Evolutionary conservation across 2,888 invertebrate species (phyloP).

Genomic region (Bombylius discolor): DNA sequence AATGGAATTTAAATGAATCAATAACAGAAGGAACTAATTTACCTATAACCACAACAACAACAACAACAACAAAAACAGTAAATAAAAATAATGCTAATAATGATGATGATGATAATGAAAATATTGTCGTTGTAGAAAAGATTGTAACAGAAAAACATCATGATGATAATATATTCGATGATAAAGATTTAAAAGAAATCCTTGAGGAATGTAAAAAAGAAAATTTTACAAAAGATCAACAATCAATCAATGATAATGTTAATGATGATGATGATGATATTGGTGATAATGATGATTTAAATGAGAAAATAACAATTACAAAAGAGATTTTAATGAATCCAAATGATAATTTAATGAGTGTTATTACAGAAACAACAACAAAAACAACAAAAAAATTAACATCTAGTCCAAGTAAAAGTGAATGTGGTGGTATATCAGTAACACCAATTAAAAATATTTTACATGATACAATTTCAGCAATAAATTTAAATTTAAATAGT

Average conservation of each 20-base stretch:
- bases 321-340: conserved; percentile 4
- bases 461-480: neutral
- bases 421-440: no score
- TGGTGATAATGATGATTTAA: no score
- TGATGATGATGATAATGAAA: no score
- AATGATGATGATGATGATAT: conserved; percentile 1
- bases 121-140: no score
- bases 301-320: conserved; percentile 1
- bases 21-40: neutral
- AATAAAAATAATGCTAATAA: no score
- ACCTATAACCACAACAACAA: conserved; percentile 1
- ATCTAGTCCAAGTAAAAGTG: neutral
- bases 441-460: no score
- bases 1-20: conserved; percentile 25
- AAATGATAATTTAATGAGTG: neutral
- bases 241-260: neutral
- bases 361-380: neutral
- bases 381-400: neutral
- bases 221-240: neutral
- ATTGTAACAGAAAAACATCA: conserved; percentile 9
- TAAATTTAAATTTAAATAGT: conserved; percentile 4
- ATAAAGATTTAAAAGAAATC: no score
- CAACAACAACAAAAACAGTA: no score
- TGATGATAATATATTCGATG: neutral
- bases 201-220: no score